A percentile compares a stretch with the other conserved stretches of the same genome.
Conservation (phyloP, 1,140 invertebrate species). For the Pararge aegeria region DNA sequence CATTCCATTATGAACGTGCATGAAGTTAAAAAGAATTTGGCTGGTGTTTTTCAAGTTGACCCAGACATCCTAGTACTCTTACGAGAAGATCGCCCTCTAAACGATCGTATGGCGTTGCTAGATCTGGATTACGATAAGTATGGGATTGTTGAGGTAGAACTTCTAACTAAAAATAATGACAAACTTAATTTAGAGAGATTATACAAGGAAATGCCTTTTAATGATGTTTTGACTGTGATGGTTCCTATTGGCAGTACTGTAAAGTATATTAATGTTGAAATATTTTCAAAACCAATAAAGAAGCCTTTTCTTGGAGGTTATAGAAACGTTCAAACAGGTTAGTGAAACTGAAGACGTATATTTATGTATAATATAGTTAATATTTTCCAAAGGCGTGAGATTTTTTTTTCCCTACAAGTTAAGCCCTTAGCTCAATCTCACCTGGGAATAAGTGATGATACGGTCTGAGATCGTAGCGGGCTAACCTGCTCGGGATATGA, state of each 20-base stretch:
- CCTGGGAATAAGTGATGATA: no score
- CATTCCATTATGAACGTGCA: conserved; percentile 67
- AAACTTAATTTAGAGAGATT: conserved; percentile 68
- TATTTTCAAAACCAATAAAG: conserved; percentile 78
- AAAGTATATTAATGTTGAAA: conserved; percentile 80
- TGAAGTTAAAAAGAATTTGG: conserved; percentile 73
- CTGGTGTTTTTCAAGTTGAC: conserved; percentile 58
- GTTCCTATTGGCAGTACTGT: conserved; percentile 69
- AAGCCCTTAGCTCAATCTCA: no score
- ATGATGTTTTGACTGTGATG: conserved; percentile 79
- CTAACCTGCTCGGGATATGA: no score
- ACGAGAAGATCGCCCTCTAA: conserved; percentile 55
- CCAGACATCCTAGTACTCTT: conserved; percentile 60
- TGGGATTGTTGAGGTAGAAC: conserved; percentile 71
- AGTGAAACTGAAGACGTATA: background rate
- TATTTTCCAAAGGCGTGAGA: no score
- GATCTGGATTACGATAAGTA: conserved; percentile 75
- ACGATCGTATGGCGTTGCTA: conserved; percentile 60
- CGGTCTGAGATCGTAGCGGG: no score
- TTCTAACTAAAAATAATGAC: conserved; percentile 66
- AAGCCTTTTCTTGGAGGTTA: conserved; percentile 85
- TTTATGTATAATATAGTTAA: no score
- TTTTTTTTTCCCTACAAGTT: no score
- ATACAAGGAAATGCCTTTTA: conserved; percentile 70
- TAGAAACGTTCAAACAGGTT: conserved; percentile 78